Conservation (phyloP, 2,797 vertebrate genomes). For the Falco rusticolus region DNA sequence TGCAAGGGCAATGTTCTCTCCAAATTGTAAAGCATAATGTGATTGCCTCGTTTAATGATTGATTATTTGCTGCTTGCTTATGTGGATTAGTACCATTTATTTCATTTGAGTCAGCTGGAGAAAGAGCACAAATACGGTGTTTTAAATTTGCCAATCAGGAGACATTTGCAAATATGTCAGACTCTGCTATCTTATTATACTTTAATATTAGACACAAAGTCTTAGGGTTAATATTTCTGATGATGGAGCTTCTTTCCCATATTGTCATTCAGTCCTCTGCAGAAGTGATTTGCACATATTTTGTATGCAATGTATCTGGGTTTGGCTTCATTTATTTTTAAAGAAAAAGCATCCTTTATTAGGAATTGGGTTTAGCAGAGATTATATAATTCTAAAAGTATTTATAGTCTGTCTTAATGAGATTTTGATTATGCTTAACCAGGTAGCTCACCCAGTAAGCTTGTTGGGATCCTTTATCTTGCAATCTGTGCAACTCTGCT, state of each 20-base stretch:
- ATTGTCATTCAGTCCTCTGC: not conserved
- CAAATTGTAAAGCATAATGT: slow-evolving; percentile 29
- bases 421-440: not conserved
- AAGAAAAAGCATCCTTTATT: not conserved
- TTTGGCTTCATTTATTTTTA: not conserved
- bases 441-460: not conserved
- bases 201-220: not conserved
- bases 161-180: not conserved
- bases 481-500: not conserved
- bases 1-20: slow-evolving; percentile 39
- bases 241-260: not conserved
- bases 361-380: not conserved
- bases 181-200: not conserved
- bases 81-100: not conserved
- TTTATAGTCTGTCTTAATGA: not conserved
- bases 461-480: not conserved
- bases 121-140: not conserved
- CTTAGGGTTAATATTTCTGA: not conserved
- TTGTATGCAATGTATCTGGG: not conserved
- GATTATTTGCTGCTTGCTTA: not conserved
- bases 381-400: not conserved
- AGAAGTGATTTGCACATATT: not conserved
- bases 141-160: not conserved
- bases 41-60: not conserved
- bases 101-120: slow-evolving; percentile 15